Percentiles rank a stretch among this genome's conserved stretches.
These are phyloP conservation scores for Bos indicus DNA, from an alignment of 2,113 vertebrate species.

Conservation along the genomic window DNA sequence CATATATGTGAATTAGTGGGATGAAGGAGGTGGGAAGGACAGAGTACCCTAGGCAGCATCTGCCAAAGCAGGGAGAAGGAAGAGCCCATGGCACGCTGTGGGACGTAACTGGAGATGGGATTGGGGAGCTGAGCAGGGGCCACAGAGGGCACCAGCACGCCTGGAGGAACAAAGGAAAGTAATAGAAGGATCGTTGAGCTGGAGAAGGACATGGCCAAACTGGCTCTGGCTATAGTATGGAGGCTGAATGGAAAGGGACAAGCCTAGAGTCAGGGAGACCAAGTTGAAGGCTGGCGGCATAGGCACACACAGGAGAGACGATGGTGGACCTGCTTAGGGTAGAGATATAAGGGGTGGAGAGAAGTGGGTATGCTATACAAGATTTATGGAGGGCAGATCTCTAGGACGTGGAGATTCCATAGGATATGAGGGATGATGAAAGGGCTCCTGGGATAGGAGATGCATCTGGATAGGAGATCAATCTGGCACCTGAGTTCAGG, in stretches of 20 bases:
- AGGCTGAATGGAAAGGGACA: not conserved
- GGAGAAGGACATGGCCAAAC: not conserved
- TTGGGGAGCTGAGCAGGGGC: not conserved
- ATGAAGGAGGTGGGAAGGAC: not conserved
- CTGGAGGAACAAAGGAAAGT: not conserved
- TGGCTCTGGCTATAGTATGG: not conserved
- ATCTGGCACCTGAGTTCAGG: not conserved
- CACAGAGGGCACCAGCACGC: accelerated
- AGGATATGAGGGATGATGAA: no score
- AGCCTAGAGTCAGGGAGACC: not conserved
- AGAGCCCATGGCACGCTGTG: not conserved
- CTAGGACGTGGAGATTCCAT: not conserved
- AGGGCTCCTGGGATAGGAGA: not conserved
- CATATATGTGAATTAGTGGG: not conserved
- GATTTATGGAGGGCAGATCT: not conserved
- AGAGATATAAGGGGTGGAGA: not conserved
- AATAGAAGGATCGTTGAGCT: not conserved
- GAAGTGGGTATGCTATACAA: not conserved
- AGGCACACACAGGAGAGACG: not conserved
- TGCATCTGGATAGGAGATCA: not conserved
- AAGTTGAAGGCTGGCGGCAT: not conserved
- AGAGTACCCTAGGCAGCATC: not conserved
- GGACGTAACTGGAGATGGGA: not conserved
- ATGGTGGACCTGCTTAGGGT: not conserved
- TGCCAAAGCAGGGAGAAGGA: not conserved